A percentile compares a stretch with the other conserved stretches of the same genome.
These are phyloP conservation scores for Mirza zaza DNA, from an alignment of 2,113 vertebrate species.

Conservation along the genomic window DNA sequence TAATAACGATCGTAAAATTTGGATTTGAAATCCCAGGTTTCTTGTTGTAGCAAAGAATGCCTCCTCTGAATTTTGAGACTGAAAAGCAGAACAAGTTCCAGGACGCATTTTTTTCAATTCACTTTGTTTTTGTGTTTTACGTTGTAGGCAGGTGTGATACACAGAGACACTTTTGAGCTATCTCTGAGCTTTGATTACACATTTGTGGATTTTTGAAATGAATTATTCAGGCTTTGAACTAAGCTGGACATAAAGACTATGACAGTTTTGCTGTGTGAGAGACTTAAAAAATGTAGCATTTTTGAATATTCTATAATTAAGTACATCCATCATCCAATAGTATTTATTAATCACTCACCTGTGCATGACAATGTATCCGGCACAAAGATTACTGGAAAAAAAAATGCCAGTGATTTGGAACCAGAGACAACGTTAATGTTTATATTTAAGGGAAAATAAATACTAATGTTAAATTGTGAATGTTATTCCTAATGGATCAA, in stretches of 20 bases:
- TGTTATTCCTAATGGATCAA: slow-evolving; percentile 28
- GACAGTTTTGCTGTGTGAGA: slow-evolving; percentile 51
- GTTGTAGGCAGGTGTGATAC: neutral
- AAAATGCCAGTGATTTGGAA: slow-evolving; percentile 60
- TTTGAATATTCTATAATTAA: slow-evolving; percentile 61
- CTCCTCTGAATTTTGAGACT: neutral
- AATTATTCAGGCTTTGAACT: neutral
- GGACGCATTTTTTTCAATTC: neutral
- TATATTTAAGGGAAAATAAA: slow-evolving; percentile 45
- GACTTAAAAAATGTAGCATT: slow-evolving; percentile 46
- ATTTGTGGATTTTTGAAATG: slow-evolving; percentile 1
- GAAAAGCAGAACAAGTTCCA: slow-evolving; percentile 30
- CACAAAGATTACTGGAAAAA: slow-evolving; percentile 42
- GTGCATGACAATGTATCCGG: slow-evolving; percentile 21
- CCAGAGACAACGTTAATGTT: slow-evolving; percentile 43
- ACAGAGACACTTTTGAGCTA: neutral
- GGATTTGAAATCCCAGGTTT: slow-evolving; percentile 51
- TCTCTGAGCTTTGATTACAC: slow-evolving; percentile 16
- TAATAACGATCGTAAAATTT: slow-evolving; percentile 55
- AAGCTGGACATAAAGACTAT: slow-evolving; percentile 24
- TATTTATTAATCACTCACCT: slow-evolving; percentile 65
- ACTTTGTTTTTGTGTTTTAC: slow-evolving; percentile 16
- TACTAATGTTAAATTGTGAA: slow-evolving; percentile 28
- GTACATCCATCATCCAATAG: slow-evolving; percentile 47
- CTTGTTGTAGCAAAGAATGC: neutral